A percentile compares a stretch with the other conserved stretches of the same genome.
These are phyloP conservation scores for Gasterosteus aculeatus DNA, from an alignment of 2,113 vertebrate genomes.

Conservation along the genomic window DNA sequence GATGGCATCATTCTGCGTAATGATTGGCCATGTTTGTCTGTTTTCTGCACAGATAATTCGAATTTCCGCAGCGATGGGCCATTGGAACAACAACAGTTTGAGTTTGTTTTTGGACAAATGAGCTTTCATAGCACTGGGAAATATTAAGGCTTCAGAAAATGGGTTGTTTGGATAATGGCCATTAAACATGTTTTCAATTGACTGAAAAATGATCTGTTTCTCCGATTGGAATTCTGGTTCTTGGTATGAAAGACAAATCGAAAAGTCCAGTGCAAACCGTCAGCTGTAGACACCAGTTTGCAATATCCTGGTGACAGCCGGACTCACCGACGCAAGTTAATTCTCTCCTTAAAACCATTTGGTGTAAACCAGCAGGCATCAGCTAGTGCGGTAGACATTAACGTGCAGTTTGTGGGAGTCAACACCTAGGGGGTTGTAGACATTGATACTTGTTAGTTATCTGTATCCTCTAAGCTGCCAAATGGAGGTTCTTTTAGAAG, in stretches of 20 bases:
- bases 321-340: constrained; percentile 21
- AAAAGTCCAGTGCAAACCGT: constrained; percentile 24
- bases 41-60: background rate
- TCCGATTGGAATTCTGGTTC: background rate
- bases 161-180: background rate
- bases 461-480: constrained; percentile 10
- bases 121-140: background rate
- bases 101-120: background rate
- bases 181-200: background rate
- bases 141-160: background rate
- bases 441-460: constrained; percentile 8
- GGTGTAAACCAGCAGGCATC: constrained; percentile 17
- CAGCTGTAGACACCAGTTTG: background rate
- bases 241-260: background rate
- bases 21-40: background rate
- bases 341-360: constrained; percentile 15
- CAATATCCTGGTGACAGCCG: constrained; percentile 7
- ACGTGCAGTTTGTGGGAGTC: constrained; percentile 14
- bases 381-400: constrained; percentile 14
- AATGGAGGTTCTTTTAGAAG: constrained; percentile 3
- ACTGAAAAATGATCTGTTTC: background rate
- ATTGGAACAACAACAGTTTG: background rate
- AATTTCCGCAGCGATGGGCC: background rate
- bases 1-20: background rate
- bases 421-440: background rate